A percentile compares a stretch with the other conserved stretches of the same genome.
These are phyloP conservation scores for Caenorhabditis sp. DNA, from an alignment of 2,888 invertebrate genomes.

Conservation along the genomic window DNA sequence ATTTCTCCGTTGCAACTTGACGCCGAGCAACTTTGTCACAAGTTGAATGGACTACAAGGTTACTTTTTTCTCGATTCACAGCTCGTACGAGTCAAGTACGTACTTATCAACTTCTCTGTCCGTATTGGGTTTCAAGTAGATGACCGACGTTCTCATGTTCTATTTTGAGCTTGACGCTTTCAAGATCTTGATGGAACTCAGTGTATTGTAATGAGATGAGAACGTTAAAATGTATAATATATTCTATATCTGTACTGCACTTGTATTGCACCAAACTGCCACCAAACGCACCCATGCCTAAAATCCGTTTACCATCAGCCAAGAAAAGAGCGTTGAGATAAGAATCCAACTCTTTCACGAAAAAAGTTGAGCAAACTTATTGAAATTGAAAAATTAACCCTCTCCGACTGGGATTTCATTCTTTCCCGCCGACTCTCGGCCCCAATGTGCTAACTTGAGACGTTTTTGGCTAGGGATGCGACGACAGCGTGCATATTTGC, in stretches of 20 bases:
- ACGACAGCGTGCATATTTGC: conserved; percentile 46
- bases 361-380: conserved; percentile 29
- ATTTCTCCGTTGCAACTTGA: conserved; percentile 54
- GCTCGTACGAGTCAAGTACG: conserved; percentile 11
- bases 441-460: conserved; percentile 36
- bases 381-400: conserved; percentile 52
- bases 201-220: too few relatives aligned
- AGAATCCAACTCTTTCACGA: too few relatives aligned
- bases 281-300: too few relatives aligned
- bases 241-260: too few relatives aligned
- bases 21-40: conserved; percentile 52
- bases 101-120: background rate
- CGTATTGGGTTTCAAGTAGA: background rate
- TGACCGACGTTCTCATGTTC: conserved; percentile 4
- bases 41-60: conserved; percentile 56
- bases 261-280: too few relatives aligned
- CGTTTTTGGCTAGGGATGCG: conserved; percentile 47
- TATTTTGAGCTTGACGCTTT: background rate
- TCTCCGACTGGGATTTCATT: conserved; percentile 21
- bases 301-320: too few relatives aligned
- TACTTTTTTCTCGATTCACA: conserved; percentile 18
- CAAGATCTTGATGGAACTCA: background rate
- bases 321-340: too few relatives aligned
- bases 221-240: too few relatives aligned
- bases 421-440: conserved; percentile 2